Conservation (phyloP, 2,888 invertebrate genomes). For the Periphyllus acericola region DNA sequence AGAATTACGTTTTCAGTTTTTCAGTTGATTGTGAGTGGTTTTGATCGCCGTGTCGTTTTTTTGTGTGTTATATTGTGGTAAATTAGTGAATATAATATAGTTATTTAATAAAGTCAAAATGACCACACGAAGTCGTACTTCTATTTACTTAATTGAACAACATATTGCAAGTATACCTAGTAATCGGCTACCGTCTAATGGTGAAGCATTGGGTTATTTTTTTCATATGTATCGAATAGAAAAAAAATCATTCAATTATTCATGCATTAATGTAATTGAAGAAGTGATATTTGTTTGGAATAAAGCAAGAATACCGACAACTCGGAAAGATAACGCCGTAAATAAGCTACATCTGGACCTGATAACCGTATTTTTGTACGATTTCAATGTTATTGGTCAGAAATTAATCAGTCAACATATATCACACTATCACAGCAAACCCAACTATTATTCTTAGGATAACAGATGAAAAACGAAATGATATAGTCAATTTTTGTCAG, state of each 20-base stretch:
- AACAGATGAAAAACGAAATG: too few relatives aligned
- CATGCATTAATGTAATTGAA: constrained; percentile 10
- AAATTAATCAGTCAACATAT: too few relatives aligned
- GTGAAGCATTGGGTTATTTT: constrained; percentile 13
- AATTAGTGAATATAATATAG: not conserved
- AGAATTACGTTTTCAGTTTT: too few relatives aligned
- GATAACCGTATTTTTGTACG: too few relatives aligned
- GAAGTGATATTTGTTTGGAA: constrained; percentile 28
- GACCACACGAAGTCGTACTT: constrained; percentile 10
- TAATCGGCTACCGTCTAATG: constrained; percentile 18
- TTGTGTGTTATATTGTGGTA: not conserved
- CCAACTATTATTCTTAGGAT: too few relatives aligned
- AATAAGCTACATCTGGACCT: too few relatives aligned
- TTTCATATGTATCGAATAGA: constrained; percentile 7
- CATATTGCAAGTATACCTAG: not conserved
- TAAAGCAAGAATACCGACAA: constrained; percentile 24
- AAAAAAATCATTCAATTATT: constrained; percentile 10
- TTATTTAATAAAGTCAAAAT: not conserved
- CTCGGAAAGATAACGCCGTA: constrained; percentile 10
- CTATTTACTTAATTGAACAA: constrained; percentile 25
- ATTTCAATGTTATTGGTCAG: too few relatives aligned
- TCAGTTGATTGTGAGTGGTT: too few relatives aligned
- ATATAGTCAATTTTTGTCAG: too few relatives aligned
- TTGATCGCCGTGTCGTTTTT: too few relatives aligned
- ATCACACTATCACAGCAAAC: too few relatives aligned